These are phyloP conservation scores for Typhlichthys subterraneus DNA, from an alignment of 2,797 vertebrate genomes.

Conservation along the genomic window DNA sequence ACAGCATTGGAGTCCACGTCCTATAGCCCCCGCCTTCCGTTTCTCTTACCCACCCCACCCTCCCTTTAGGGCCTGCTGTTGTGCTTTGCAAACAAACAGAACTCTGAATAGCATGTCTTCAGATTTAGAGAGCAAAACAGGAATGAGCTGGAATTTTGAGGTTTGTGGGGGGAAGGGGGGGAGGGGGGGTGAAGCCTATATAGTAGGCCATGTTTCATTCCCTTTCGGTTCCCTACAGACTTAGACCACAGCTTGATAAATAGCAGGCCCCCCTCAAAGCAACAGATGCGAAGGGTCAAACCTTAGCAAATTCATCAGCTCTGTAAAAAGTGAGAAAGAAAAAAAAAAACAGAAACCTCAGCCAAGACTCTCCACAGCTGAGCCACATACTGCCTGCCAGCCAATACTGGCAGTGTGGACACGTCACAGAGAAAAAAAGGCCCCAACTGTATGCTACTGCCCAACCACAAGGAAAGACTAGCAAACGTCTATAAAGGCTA, in stretches of 20 bases:
- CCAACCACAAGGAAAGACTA: constrained; percentile 28
- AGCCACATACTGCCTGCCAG: constrained; percentile 56
- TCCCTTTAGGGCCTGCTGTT: constrained; percentile 4
- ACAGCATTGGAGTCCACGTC: constrained; percentile 27
- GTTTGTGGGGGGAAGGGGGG: constrained; percentile 13
- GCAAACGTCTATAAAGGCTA: constrained; percentile 11
- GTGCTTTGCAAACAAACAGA: constrained; percentile 46
- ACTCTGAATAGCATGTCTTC: constrained; percentile 48
- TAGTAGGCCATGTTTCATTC: constrained; percentile 59
- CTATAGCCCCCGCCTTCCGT: not conserved
- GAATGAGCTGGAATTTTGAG: constrained; percentile 5
- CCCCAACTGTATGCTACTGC: constrained; percentile 28
- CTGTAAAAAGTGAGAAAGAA: constrained; percentile 25
- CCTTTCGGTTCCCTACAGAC: constrained; percentile 64
- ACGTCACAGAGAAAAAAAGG: constrained; percentile 53
- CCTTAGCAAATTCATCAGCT: constrained; percentile 59
- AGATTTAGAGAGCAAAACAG: constrained; percentile 8
- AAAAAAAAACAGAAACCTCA: constrained; percentile 17
- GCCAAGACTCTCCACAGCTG: constrained; percentile 50
- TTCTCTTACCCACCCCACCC: too few relatives aligned
- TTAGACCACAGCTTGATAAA: constrained; percentile 69
- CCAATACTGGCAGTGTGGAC: constrained; percentile 37
- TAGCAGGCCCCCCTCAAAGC: constrained; percentile 69
- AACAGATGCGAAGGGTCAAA: constrained; percentile 73
- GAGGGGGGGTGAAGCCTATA: constrained; percentile 63